A percentile compares a stretch with the other conserved stretches of the same genome.
Conservation (phyloP, 1,140 invertebrate species). For the Drosophila varians region DNA sequence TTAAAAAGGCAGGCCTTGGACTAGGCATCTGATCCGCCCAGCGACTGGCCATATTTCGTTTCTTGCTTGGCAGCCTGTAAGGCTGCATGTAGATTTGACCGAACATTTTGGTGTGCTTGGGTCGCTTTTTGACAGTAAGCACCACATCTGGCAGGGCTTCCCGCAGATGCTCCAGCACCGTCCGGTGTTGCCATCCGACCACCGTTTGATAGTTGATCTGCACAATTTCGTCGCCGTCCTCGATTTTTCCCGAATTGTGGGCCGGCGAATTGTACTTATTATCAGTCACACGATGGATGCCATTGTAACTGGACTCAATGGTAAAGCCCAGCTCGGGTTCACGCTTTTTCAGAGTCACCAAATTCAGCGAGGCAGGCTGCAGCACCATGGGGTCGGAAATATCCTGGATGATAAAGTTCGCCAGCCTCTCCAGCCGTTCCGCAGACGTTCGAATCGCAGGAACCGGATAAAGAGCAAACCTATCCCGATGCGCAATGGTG, state of each 20-base stretch:
- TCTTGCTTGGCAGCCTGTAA: constrained; percentile 90
- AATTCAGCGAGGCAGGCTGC: constrained; percentile 93
- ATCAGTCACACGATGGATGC: constrained; percentile 91
- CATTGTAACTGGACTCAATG: constrained; percentile 93
- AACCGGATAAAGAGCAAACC: constrained; percentile 92
- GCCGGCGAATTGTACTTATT: constrained; percentile 93
- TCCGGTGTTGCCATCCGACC: constrained; percentile 93
- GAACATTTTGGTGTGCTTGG: constrained; percentile 92
- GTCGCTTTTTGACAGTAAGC: constrained; percentile 92
- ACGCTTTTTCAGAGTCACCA: constrained; percentile 93
- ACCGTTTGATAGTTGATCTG: constrained; percentile 97
- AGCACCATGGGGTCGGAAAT: constrained; percentile 94
- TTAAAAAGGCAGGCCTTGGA: constrained; percentile 87
- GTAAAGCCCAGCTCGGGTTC: constrained; percentile 92
- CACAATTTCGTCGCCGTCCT: constrained; percentile 96
- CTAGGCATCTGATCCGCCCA: constrained; percentile 87
- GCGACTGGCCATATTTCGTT: constrained; percentile 87
- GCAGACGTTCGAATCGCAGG: constrained; percentile 88
- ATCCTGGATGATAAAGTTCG: constrained; percentile 95
- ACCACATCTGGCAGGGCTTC: constrained; percentile 92
- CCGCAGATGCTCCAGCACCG: constrained; percentile 90
- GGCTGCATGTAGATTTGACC: constrained; percentile 93
- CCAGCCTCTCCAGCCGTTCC: constrained; percentile 88
- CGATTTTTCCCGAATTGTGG: constrained; percentile 94
- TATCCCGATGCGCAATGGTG: constrained; percentile 93